Percentiles rank a stretch among this genome's conserved stretches.
Evolutionary conservation across 2,113 vertebrate species (phyloP).

Genomic region (Scytalopus superciliaris): DNA sequence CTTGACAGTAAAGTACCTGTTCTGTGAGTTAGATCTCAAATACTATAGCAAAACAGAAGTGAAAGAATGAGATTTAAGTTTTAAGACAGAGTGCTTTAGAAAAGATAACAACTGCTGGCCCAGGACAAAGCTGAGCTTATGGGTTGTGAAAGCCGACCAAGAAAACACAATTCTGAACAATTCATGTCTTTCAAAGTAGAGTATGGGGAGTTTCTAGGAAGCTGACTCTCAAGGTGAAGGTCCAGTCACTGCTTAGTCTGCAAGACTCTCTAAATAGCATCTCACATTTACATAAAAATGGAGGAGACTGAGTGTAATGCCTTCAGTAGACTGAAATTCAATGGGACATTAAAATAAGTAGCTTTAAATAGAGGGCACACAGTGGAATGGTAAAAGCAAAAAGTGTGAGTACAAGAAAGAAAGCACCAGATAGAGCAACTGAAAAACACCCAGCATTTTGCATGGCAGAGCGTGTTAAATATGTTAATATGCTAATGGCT

Average conservation of each 20-base stretch:
- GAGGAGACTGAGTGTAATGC: background rate
- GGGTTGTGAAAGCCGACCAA: background rate
- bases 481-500: background rate
- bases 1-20: background rate
- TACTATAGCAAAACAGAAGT: background rate
- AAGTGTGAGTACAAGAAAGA: background rate
- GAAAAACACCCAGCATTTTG: background rate
- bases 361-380: background rate
- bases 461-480: background rate
- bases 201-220: background rate
- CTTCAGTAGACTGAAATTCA: background rate
- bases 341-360: background rate
- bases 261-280: background rate
- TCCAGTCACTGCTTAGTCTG: background rate
- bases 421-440: background rate
- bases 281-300: background rate
- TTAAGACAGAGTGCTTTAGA: background rate
- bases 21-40: background rate
- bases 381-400: background rate
- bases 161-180: background rate
- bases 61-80: background rate
- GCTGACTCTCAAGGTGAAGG: background rate
- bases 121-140: background rate
- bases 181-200: background rate
- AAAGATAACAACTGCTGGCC: background rate